Evolutionary conservation across 2,113 vertebrate species (phyloP), one percentile per base, ranked within the genome.

Genomic region (Cebidichthys violaceus): DNA sequence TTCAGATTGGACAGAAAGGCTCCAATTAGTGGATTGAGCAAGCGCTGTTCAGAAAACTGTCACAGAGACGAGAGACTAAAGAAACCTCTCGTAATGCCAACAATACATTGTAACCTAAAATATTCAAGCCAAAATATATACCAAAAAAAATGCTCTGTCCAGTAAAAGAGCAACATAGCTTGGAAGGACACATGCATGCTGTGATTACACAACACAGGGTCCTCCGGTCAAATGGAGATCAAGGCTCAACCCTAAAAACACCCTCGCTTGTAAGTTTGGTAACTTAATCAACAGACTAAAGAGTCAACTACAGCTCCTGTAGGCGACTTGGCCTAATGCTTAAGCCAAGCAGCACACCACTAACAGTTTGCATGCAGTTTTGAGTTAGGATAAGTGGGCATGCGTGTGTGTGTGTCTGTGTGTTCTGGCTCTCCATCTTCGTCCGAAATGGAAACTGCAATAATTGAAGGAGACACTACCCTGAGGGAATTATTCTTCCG

Each of bases 401-500:
- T 14, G 57, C 6, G 1, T 9, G 66, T 47, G 70, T 9, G n/a
- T 13, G 14, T 4, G 9, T 61, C 27, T 9, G n/a, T 24, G 10
- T 4, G 7, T 61, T 37, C 39, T 68, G 20, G 60, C 72, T 84
- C 70, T 59, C 59, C 61, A 65, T 83, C 69, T 79, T 54, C 0
- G 61, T 81, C 52, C 50, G 47, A 71, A 90, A 85, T 87, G 88
- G 84, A 92, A 93, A 92, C 73, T 72, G 64, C 77, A 88, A 69
- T 77, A 81, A 91, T 79, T 69, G 66, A 86, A 76, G 80, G 71
- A 81, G 50, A 66, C 65, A 24, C 55, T 62, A 47, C 22, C 85
- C 86, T 80, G 67, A 79, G 84, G 88, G 84, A 85, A 79, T 74
- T 78, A 39, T 66, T 92, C 79, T 89, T 91, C 89, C 86, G 67